Evolutionary conservation across 2,888 invertebrate genomes (phyloP).

Genomic region (Pandemis heparana): DNA sequence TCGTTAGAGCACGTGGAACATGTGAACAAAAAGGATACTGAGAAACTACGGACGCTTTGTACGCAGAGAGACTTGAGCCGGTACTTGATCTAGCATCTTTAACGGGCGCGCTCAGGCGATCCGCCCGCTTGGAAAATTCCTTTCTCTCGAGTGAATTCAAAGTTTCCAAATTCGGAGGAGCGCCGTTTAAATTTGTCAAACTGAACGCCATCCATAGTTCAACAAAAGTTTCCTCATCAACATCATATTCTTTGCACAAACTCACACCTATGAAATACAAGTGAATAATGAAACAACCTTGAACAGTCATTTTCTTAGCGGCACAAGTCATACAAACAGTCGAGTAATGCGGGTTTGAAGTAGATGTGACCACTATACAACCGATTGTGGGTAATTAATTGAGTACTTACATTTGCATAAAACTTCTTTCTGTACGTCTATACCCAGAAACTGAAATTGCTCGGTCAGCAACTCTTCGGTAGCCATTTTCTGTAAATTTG

Average conservation of each 20-base stretch:
- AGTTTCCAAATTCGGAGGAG: constrained; percentile 85
- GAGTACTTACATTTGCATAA: constrained; percentile 84
- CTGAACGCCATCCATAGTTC: constrained; percentile 93
- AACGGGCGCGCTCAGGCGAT: constrained; percentile 62
- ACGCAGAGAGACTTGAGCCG: constrained; percentile 74
- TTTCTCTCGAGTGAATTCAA: constrained; percentile 88
- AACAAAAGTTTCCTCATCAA: constrained; percentile 89
- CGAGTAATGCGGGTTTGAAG: constrained; percentile 41
- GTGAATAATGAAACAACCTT: constrained; percentile 77
- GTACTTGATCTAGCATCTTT: constrained; percentile 70
- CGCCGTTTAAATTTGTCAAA: constrained; percentile 87
- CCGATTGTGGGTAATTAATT: constrained; percentile 27
- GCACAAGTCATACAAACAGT: constrained; percentile 54
- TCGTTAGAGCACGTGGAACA: constrained; percentile 67
- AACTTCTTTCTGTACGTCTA: constrained; percentile 83
- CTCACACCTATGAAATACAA: constrained; percentile 84
- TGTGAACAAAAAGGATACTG: constrained; percentile 78
- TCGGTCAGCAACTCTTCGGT: constrained; percentile 85
- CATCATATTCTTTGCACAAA: constrained; percentile 87
- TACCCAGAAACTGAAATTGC: constrained; percentile 87
- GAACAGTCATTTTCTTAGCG: constrained; percentile 72
- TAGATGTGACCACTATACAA: constrained; percentile 20
- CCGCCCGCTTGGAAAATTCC: constrained; percentile 85
- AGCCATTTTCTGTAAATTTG: constrained; percentile 81
- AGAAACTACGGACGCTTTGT: constrained; percentile 63